Base-by-base conservation (phyloP, 2,888 invertebrate genomes). In the Acanthococcus lagerstroemiae region DNA sequence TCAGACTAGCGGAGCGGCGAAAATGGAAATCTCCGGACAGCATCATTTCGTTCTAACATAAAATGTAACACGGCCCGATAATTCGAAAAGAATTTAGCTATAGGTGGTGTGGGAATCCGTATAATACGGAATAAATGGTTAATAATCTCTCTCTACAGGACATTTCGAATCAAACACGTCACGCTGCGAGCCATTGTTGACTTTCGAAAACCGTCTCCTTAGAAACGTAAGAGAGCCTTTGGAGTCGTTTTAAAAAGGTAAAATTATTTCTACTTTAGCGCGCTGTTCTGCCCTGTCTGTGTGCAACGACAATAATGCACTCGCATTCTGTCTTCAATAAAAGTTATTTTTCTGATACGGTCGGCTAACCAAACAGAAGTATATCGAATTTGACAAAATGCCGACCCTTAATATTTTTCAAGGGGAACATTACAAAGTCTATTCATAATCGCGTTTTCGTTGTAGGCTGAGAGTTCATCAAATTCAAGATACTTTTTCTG, bases 41-140 rank as follows among this genome's bases (percentile, higher is more conserved):
- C 27, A 24, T 55, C 55, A 25, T 27, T 55, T 26, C 5, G 21
- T 21, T 26, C 6, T 17, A 48, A 15, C 12, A 50, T 26, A 26
- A 22, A 48, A 37, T 44, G 50, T 21, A 52, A 22, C 50, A 37
- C 30, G 9, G 44, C 30, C 27, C 27, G 27, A 46, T 60, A 63
- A 63, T 63, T 63, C 37, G 52, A 63, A 63, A 63, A 63, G 63
- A 63, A 63, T 63, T 63, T 44, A 63, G 54, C 63, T n/a, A 63
- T 63, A 52, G 63, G 52, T 54, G 63, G 52, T 52, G 61, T 37
- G 52, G 27, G 61, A 58, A 37, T 37, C 12, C 37, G 12, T 37
- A 37, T n/a, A 37, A 15, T 37, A 37, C 27, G n/a, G 60, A 21
- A 63, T 30, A 63, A 63, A 61, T 48, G 54, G 63, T 63, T 63